Evolutionary conservation across 1,140 invertebrate species (phyloP), one percentile per base, ranked within the genome.

Genomic region (Drosophila murphyi): DNA sequence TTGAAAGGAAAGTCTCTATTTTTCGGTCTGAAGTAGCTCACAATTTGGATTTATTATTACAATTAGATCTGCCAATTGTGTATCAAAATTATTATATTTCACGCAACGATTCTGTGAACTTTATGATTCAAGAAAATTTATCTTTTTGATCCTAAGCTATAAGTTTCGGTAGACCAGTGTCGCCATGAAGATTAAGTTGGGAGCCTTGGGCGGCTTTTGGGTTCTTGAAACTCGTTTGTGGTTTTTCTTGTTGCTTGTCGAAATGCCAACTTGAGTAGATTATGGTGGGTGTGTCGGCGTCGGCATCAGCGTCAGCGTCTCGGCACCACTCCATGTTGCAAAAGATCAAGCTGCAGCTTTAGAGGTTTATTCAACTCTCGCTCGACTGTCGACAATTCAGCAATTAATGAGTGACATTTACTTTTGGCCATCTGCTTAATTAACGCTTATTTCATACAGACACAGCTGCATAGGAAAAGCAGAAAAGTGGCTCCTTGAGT

Each of bases 341-440:
- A 75, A 75, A 75, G 76, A 75, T 78, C 65, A 75, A 63, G 59
- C 37, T 63, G 41, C 32, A 52, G 55, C 48, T 48, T 35, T 50
- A 59, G 65, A 60, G 67, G 76, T 79, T 79, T 72, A 72, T 79
- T 79, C 72, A 76, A 64, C 72, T 76, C 54, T 62, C 12, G 7
- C 57, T 41, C 32, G 51, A 29, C 34, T 51, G 32, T 52, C 52
- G 50, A 61, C 72, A 72, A 78, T 78, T 78, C 61, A 78, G 76
- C 76, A 78, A 76, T 78, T 78, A 75, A 71, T 75, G 72, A 45
- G 39, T 59, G 52, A 64, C 39, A 62, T 64, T 75, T 56, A 52
- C 43, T 70, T 61, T 76, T 78, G 61, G 72, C 61, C 67, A 78
- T 37, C 59, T 59, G 43, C 41, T 67, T 76, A 56, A 77, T 73